These are phyloP conservation scores for Phocoena phocoena DNA, from an alignment of 2,113 vertebrate genomes.

Conservation along the genomic window DNA sequence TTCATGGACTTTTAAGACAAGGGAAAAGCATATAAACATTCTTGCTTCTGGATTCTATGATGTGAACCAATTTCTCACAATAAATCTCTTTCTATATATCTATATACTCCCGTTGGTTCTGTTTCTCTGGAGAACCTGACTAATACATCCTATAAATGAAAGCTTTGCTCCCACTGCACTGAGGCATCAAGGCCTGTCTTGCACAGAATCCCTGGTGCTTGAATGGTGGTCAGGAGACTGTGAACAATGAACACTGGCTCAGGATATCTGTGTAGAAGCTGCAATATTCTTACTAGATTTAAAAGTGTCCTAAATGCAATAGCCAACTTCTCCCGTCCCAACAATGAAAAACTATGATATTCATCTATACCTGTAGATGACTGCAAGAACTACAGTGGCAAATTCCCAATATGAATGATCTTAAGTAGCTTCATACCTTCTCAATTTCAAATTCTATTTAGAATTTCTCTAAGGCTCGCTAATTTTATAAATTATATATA, in stretches of 20 bases:
- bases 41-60: neutral
- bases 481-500: neutral
- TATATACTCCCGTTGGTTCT: neutral
- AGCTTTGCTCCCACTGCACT: neutral
- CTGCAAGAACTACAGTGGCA: neutral
- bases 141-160: neutral
- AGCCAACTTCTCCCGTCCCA: neutral
- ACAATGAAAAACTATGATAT: neutral
- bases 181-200: neutral
- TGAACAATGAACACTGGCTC: neutral
- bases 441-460: neutral
- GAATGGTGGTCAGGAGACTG: neutral
- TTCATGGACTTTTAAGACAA: neutral
- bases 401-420: neutral
- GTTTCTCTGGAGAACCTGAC: neutral
- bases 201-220: neutral
- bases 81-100: neutral
- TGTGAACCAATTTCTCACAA: neutral
- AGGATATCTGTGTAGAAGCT: neutral
- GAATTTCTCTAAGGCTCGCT: neutral
- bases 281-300: neutral
- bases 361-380: neutral
- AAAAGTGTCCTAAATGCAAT: neutral
- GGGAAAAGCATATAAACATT: neutral
- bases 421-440: neutral